Evolutionary conservation across 2,797 vertebrate species (phyloP), one percentile per base, ranked within the genome.

Genomic region (Momotus momota): DNA sequence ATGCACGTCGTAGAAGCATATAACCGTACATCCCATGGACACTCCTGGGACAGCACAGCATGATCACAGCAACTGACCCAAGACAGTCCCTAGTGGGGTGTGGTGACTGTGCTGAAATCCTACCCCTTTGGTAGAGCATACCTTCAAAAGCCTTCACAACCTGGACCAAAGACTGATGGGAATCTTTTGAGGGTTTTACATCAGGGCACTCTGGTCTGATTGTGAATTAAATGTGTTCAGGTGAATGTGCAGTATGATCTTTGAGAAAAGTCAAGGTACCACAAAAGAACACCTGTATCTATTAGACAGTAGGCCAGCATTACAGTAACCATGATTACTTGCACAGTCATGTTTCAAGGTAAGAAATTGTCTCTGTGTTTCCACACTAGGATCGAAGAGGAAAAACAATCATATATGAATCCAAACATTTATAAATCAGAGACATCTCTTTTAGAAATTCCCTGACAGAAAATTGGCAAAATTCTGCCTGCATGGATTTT

Each of bases 1-100:
- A 0, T 21, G 25, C 26, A 7, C 0, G 0, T 41, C 0, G 0
- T 45, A 10, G 4, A 52, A 54, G 12, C 2, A 0, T 46, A 17
- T 1, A 0, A 16, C 21, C 4, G 0, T 23, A 45, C 20, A 4
- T 20, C 51, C 16, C 41, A 54, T 52, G 25, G 45, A 17, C 0
- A 0, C 4, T 65, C 12, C 0, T 45, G 38, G 26, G 25, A 82
- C 25, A 75, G 22, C 69, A 64, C 18, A 57, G 31, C 21, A 67
- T 3, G 2, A 4, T 7, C 16, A 17, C 55, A 91, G 64, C 2
- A 5, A 4, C 11, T 5, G 31, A 26, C 27, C 8, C 17, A 14
- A 21, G 46, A 26, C 7, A 40, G 19, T 29, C 31, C 46, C 7
- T 40, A 10, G 2, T 29, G 22, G 33, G n/a, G 38, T 84, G 16